Evolutionary conservation across 2,888 invertebrate species (phyloP), one percentile per base, ranked within the genome.

Genomic region (Baccha elongata): DNA sequence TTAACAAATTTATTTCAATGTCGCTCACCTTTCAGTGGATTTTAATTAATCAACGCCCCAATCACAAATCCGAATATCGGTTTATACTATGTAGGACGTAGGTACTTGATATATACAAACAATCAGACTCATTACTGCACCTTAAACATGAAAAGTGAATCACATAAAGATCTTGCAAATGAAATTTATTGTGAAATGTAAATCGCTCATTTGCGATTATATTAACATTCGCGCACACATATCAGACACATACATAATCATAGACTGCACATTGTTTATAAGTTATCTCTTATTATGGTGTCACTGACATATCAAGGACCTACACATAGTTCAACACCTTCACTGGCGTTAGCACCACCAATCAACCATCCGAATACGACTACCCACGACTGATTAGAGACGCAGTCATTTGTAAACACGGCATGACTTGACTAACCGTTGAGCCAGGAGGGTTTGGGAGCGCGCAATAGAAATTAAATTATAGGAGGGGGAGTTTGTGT

Each of bases 281-380:
- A 73, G 68, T 35, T 69, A 76, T 60, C 75, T 62, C 67, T 53
- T 68, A 50, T 72, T 72, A 78, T 68, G 72, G 72, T 73, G 83
- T 83, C 78, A 72, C 62, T 78, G 83, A 78, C 76, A 83, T 76
- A 58, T 55, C 68, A 72, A 68, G 67, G 68, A 68, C 67, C 68
- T 83, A 72, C 68, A 72, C 68, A 78, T 64, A 73, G 83, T 68
- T 78, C 72, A 78, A 73, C 73, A 83, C 83, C 72, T 83, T 37
- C 35, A 15, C 23, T 44, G 50, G 21, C 21, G 53, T 44, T 35
- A 44, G 67, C 53, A 60, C 58, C 73, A 78, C 67, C 68, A 78
- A 83, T 75, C 78, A 78, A 64, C 78, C 72, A 67, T 64, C n/a
- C 62, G 50, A 83, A 55, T 72, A 58, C 23, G 46, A 26, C 50